Evolutionary conservation across 2,888 invertebrate genomes (phyloP).

Genomic region (Eupeodes luniger): DNA sequence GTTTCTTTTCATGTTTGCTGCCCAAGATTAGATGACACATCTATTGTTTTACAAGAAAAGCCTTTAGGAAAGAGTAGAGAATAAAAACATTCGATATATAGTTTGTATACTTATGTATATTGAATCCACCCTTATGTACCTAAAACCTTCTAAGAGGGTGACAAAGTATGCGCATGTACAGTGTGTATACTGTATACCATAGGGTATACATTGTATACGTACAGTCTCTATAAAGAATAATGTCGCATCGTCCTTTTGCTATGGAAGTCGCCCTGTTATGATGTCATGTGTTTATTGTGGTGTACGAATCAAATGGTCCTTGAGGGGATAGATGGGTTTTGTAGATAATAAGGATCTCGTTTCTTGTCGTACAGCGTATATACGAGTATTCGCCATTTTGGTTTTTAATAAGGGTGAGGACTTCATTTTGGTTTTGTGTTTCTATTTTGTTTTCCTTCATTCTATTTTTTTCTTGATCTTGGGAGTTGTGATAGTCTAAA

Average conservation of each 20-base stretch:
- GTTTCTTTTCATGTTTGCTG: background rate
- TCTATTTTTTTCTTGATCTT: background rate
- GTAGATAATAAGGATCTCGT: conserved; percentile 12
- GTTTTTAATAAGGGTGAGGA: conserved; percentile 39
- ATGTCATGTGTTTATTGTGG: conserved; percentile 49
- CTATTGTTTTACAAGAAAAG: conserved; percentile 41
- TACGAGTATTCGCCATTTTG: conserved; percentile 72
- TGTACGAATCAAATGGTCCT: conserved; percentile 61
- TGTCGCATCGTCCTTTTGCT: conserved; percentile 73
- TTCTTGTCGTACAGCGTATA: conserved; percentile 22
- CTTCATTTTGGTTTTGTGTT: conserved; percentile 52
- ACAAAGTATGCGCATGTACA: conserved; percentile 74
- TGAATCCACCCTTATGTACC: conserved; percentile 28
- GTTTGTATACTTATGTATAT: background rate
- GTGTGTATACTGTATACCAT: conserved; percentile 24
- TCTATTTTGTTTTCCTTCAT: background rate
- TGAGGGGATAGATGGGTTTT: conserved; percentile 42
- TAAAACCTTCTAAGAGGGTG: conserved; percentile 62
- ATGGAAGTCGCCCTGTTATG: conserved; percentile 35
- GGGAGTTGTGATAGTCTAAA: background rate
- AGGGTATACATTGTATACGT: background rate
- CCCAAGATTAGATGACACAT: conserved; percentile 29
- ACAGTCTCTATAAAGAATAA: conserved; percentile 51
- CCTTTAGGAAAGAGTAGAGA: conserved; percentile 12
- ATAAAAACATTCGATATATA: conserved; percentile 33